Conservation (phyloP, 2,113 vertebrate genomes). For the Tilapia sparmanii region DNA sequence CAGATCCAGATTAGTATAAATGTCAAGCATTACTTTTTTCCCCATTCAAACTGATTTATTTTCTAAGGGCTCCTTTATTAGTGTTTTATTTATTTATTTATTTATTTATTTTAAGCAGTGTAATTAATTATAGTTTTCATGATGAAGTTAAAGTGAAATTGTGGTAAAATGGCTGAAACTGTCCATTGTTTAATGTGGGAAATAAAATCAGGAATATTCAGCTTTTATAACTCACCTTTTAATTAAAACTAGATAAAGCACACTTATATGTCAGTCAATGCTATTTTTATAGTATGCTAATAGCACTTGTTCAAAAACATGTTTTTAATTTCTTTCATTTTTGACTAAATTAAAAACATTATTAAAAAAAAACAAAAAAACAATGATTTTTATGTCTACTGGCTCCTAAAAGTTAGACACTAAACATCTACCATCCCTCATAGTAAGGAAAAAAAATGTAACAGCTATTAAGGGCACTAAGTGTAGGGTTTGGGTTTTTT, state of each 20-base stretch:
- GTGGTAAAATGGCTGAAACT: background rate
- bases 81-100: background rate
- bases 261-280: background rate
- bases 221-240: background rate
- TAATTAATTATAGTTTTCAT: background rate
- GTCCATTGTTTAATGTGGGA: background rate
- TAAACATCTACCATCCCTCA: background rate
- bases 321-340: conserved; percentile 22
- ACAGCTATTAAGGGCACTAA: background rate
- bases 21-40: background rate
- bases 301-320: conserved; percentile 19
- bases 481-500: background rate
- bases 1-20: background rate
- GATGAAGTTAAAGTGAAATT: background rate
- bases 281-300: background rate
- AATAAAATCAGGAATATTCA: background rate
- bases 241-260: conserved; percentile 17
- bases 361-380: background rate
- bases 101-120: background rate
- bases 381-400: background rate
- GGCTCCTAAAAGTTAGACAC: background rate
- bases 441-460: background rate
- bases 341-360: conserved; percentile 10
- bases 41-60: background rate
- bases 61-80: background rate